Evolutionary conservation across 2,888 invertebrate genomes (phyloP).

Genomic region (Drosophila macrospina): DNA sequence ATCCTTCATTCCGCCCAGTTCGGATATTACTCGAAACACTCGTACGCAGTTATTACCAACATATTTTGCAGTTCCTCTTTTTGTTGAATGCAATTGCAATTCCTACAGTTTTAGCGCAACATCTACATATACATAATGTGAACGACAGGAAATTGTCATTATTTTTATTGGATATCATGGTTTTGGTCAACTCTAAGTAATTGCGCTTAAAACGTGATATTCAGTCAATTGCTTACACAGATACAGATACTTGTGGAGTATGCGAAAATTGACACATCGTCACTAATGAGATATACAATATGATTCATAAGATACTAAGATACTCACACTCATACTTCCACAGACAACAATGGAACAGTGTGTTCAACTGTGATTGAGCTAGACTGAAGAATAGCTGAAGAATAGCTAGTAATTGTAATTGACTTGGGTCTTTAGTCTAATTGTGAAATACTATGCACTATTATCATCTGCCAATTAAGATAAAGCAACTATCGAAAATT

Average conservation of each 20-base stretch:
- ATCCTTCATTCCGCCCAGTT: conserved; percentile 34
- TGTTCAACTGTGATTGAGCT: conserved; percentile 43
- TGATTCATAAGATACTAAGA: conserved; percentile 61
- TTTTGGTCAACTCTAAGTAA: conserved; percentile 24
- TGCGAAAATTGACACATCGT: conserved; percentile 71
- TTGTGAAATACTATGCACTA: conserved; percentile 36
- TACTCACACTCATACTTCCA: conserved; percentile 15
- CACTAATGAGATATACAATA: conserved; percentile 74
- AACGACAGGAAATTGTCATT: conserved; percentile 54
- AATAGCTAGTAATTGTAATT: conserved; percentile 36
- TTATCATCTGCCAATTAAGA: conserved; percentile 32
- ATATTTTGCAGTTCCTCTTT: conserved; percentile 39
- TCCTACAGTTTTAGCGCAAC: conserved; percentile 39
- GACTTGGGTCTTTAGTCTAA: conserved; percentile 27
- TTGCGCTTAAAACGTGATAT: conserved; percentile 55
- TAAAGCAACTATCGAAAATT: conserved; percentile 29
- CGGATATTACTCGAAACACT: conserved; percentile 45
- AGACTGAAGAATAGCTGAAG: conserved; percentile 8
- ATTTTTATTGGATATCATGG: conserved; percentile 28
- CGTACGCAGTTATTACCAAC: conserved; percentile 75
- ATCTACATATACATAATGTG: conserved; percentile 38
- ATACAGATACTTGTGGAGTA: conserved; percentile 26
- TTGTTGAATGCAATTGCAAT: conserved; percentile 61
- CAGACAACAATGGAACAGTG: conserved; percentile 16
- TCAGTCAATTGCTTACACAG: conserved; percentile 35